Evolutionary conservation across 2,888 invertebrate genomes (phyloP).

Genomic region (Gordius sp.): DNA sequence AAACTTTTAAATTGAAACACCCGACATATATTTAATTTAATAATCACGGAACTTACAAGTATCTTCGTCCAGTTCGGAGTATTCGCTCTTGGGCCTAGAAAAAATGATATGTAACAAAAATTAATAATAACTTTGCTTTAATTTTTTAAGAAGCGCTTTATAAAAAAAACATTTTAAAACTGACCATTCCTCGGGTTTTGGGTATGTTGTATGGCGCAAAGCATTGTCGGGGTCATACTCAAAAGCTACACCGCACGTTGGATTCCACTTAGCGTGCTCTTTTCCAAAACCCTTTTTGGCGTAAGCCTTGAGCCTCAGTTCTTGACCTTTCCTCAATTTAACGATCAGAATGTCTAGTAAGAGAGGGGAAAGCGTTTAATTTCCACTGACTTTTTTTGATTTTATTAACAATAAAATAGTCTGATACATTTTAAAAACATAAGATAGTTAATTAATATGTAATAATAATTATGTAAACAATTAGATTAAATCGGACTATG

Average conservation of each 20-base stretch:
- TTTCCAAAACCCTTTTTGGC: slow-evolving; percentile 87
- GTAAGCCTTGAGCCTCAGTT: slow-evolving; percentile 68
- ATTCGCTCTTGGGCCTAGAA: slow-evolving; percentile 64
- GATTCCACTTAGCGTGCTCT: slow-evolving; percentile 99
- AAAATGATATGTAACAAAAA: too few species aligned
- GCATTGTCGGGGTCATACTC: slow-evolving; percentile 97
- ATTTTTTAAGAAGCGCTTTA: too few species aligned
- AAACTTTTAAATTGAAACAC: not conserved
- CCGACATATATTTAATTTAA: slow-evolving; percentile 40
- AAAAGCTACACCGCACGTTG: slow-evolving; percentile 85
- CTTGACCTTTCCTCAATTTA: slow-evolving; percentile 54
- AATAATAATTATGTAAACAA: not conserved
- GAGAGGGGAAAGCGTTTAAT: not conserved
- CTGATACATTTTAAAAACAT: not conserved
- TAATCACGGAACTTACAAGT: slow-evolving; percentile 24
- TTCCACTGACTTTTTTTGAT: not conserved
- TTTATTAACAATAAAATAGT: not conserved
- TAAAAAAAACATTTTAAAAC: too few species aligned
- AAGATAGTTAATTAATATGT: not conserved
- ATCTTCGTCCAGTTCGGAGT: slow-evolving; percentile 58
- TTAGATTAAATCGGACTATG: not conserved
- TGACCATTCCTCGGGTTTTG: slow-evolving; percentile 86
- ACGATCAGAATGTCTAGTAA: slow-evolving; percentile 40
- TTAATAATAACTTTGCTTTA: too few species aligned
- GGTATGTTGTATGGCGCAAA: slow-evolving; percentile 72